Evolutionary conservation across 2,797 vertebrate species (phyloP).

Genomic region (Steatocranus sp.): DNA sequence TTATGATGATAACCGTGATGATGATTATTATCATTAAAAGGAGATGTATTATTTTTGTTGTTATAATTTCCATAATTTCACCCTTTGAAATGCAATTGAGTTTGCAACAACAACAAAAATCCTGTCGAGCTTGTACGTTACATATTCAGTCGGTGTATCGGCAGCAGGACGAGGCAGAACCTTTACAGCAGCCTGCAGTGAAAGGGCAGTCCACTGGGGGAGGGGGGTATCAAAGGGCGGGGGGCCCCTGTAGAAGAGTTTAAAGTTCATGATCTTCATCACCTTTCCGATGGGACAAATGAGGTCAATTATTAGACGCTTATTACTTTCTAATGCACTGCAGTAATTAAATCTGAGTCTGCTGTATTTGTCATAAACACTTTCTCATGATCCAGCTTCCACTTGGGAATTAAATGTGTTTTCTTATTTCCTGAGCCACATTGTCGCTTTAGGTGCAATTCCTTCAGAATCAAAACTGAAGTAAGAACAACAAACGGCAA

Average conservation of each 20-base stretch:
- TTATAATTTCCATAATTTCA: not conserved
- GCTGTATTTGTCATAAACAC: conserved; percentile 40
- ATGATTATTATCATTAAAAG: conserved; percentile 16
- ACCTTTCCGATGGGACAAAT: conserved; percentile 47
- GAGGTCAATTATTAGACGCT: conserved; percentile 4
- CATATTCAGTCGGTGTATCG: conserved; percentile 45
- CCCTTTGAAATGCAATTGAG: conserved; percentile 22
- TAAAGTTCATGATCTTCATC: conserved; percentile 45
- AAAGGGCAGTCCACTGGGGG: conserved; percentile 49
- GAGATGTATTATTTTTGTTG: conserved; percentile 12
- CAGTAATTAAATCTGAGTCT: conserved; percentile 34
- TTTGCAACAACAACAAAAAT: conserved; percentile 22
- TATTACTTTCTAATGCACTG: conserved; percentile 23
- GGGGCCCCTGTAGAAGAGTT: not conserved
- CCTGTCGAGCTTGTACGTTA: conserved; percentile 31
- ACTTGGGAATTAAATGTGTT: conserved; percentile 35
- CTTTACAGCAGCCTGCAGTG: conserved; percentile 48
- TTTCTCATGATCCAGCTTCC: conserved; percentile 41
- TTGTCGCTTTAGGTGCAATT: conserved; percentile 30
- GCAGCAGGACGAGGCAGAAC: conserved; percentile 38
- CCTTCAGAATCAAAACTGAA: conserved; percentile 11
- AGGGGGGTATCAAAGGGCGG: not conserved
- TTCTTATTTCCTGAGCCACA: conserved; percentile 25
- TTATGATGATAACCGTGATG: conserved; percentile 6
- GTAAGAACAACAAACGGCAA: conserved; percentile 18